Conservation (phyloP, 2,797 vertebrate species). For the Picus viridis region DNA sequence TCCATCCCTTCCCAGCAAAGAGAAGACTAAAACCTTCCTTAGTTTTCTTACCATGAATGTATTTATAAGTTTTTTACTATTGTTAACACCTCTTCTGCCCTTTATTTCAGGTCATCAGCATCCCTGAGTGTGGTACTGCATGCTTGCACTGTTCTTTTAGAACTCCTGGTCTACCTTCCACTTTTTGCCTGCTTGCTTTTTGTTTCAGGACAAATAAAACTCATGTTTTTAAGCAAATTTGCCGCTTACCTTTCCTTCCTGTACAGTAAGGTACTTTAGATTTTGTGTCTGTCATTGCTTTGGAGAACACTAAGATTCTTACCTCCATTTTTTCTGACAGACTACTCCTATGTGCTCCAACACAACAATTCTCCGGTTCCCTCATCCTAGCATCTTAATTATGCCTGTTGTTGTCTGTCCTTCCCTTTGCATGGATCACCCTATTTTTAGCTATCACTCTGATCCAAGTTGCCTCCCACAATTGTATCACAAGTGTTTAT, state of each 20-base stretch:
- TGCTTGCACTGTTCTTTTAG: neutral
- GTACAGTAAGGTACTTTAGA: neutral
- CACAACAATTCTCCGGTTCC: neutral
- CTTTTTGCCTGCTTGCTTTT: neutral
- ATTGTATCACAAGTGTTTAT: neutral
- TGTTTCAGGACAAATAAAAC: neutral
- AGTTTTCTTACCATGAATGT: accelerated
- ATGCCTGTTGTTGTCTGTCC: neutral
- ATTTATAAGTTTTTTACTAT: neutral
- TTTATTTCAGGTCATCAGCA: too few species aligned
- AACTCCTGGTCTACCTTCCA: neutral
- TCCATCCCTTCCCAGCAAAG: neutral
- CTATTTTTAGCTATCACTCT: accelerated
- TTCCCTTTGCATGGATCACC: neutral
- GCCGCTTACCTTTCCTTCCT: neutral
- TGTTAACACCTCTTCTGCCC: too few species aligned
- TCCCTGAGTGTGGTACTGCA: neutral
- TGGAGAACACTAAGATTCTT: neutral
- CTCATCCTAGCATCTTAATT: accelerated
- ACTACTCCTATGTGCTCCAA: neutral
- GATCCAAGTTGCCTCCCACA: neutral
- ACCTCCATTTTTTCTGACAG: neutral
- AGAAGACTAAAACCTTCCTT: neutral
- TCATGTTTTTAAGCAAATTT: neutral
- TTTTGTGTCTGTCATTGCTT: neutral